phyloP scores from a whole-genome alignment of 30 jellyfish, hydroid and myxozoan genomes.

The Pelagia noctiluca region DNA sequence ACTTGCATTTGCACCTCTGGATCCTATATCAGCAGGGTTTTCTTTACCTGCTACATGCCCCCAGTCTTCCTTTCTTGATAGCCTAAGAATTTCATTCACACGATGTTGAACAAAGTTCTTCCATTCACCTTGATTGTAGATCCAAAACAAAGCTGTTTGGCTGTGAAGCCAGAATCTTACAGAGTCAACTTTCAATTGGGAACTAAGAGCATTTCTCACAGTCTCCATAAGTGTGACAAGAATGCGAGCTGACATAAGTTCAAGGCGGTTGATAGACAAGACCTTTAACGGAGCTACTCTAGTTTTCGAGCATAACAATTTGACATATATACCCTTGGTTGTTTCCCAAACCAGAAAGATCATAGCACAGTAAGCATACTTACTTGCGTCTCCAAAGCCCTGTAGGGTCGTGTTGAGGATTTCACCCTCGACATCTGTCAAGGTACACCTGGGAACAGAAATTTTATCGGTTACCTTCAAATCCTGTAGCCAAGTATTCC shows the following conservation, averaged over 20 bases:
- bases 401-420: not conserved
- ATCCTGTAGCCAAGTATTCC: conserved; percentile 35
- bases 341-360: not conserved
- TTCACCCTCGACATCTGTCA: not conserved
- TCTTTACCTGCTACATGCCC: conserved; percentile 15
- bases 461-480: not conserved
- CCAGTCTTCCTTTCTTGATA: conserved; percentile 41
- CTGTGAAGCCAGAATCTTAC: conserved; percentile 54
- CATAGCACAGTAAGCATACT: not conserved
- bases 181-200: conserved; percentile 9
- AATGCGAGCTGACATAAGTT: conserved; percentile 49
- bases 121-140: conserved; percentile 47
- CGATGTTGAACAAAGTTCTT: conserved; percentile 32
- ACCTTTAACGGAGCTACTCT: conserved; percentile 54
- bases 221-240: conserved; percentile 27
- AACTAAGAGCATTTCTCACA: conserved; percentile 19
- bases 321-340: not conserved
- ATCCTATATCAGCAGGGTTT: conserved; percentile 68
- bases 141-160: conserved; percentile 36
- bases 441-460: conserved; percentile 37
- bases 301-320: conserved; percentile 40
- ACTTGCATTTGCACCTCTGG: conserved; percentile 19
- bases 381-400: not conserved
- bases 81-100: conserved; percentile 24
- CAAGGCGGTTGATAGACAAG: conserved; percentile 39